These are phyloP conservation scores for Argynnis bischoffii DNA, from an alignment of 2,888 invertebrate genomes.

Conservation along the genomic window DNA sequence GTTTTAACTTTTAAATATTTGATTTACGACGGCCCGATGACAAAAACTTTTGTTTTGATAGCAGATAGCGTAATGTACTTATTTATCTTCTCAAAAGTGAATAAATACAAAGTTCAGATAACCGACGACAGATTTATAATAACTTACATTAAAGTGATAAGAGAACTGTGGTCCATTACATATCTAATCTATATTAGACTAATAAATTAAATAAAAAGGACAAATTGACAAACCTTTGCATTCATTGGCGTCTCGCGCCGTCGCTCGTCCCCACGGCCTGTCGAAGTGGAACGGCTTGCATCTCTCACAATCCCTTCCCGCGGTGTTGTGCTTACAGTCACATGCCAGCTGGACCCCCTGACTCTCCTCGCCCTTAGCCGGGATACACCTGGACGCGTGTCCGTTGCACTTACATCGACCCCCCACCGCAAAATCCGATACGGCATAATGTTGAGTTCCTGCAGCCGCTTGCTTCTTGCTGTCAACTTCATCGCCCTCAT, in stretches of 20 bases:
- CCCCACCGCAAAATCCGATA: constrained; percentile 98
- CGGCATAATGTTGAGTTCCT: constrained; percentile 91
- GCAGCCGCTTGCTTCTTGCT: constrained; percentile 73
- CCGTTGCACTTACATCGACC: constrained; percentile 99
- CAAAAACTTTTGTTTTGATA: constrained; percentile 36
- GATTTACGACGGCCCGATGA: constrained; percentile 23
- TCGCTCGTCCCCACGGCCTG: constrained; percentile 98
- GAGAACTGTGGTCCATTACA: constrained; percentile 4
- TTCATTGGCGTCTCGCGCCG: constrained; percentile 96
- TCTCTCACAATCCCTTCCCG: constrained; percentile 98
- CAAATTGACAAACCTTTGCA: constrained; percentile 90
- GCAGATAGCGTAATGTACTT: constrained; percentile 31
- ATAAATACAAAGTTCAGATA: constrained; percentile 36
- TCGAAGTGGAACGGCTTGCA: constrained; percentile 99
- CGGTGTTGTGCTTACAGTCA: constrained; percentile 99
- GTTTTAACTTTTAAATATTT: constrained; percentile 26
- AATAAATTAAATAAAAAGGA: constrained; percentile 4
- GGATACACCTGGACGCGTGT: constrained; percentile 95
- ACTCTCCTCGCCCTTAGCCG: constrained; percentile 84
- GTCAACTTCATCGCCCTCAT: constrained; percentile 81
- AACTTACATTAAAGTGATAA: constrained; percentile 31
- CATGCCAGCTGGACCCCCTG: constrained; percentile 86
- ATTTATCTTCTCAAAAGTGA: constrained; percentile 36
- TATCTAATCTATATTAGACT: constrained; percentile 12
- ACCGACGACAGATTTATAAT: constrained; percentile 36